Base-by-base conservation (phyloP, 2,113 vertebrate genomes). In the Pseudorhombus dupliciocellatus region DNA sequence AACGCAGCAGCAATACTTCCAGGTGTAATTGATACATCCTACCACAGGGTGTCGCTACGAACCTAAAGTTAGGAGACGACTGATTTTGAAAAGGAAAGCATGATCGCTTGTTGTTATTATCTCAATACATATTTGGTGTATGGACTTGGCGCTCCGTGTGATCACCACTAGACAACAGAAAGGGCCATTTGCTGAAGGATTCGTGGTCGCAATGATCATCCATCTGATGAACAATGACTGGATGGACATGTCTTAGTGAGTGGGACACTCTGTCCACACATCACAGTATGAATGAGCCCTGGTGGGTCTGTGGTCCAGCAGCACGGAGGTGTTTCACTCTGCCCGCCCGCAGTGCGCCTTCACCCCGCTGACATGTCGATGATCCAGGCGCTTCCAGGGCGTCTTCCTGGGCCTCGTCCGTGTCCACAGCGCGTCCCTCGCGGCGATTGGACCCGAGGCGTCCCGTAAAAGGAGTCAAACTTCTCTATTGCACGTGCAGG, bases 391-490 rank as follows among this genome's bases (percentile, higher is more conserved):
- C 69, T 26, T 20, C 9, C 22, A 42, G 70, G 77, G 67, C 65
- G 86, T 83, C 68, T 88, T 84, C 72, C 80, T 59, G 80, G 71
- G 69, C 61, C 31, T 54, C 44, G 65, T 22, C 75, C 56, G 81
- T 51, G 44, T 64, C 66, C 56, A 65, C 53, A 73, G 61, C 16
- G 12, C 16, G 34, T 65, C 37, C 72, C 80, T 50, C n/a, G 30
- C 59, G 58, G 52, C 61, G 25, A 92, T 92, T 92, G 90, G 91
- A 82, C 72, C 71, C 25, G 21, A 56, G 60, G 66, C 16, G 84
- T 75, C 77, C 92, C 92, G 83, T 92, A 93, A 82, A 94, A 93
- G 92, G 93, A 91, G 80, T 89, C 78, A 91, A 92, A 91, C 80
- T 78, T 81, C 57, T 84, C 85, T 77, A 93, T 92, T 93, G 93